Evolutionary conservation across 2,888 invertebrate species (phyloP), one percentile per base, ranked within the genome.

Genomic region (Theodoxus fluviatilis): DNA sequence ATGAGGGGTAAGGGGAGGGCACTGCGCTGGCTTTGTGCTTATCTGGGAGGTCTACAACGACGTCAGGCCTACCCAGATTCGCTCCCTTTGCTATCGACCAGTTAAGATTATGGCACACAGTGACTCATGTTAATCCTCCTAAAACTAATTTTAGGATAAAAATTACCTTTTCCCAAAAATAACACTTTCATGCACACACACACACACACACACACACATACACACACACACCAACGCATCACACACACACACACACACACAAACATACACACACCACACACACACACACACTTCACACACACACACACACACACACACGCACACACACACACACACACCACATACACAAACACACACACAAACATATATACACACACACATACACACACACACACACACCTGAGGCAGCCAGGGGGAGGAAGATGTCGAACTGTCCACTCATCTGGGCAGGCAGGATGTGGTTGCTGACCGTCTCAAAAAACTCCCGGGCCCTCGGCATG

Each of bases 361-460:
- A 43, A 43, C 43, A 43, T 7, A 7, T 15, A 7, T 43, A 15
- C 43, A 43, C 7, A 43, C 43, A 43, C 15, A 15, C 12, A 43
- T 43, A 15, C 18, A 15, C 43, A 43, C 9, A 67, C 28, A 1
- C 35, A 15, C 0, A 68, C 74, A 52, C 70, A 86, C 86, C 85
- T 71, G 80, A 81, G 7, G 84, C 80, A 55, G 81, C 84, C 3
- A 86, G 73, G 0, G 86, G 85, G 9, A 78, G 76, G 76, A 86
- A 86, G 33, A 86, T 72, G 74, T 86, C 85, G 71, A 85, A 75
- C 73, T 83, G 83, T 66, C 86, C 86, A 2, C 81, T 83, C 69
- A 82, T 74, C 12, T 77, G 74, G 25, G 77, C 63, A 9, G 84
- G 80, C 15, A 83, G 73, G 35, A 84, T 79, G 67, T 82, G 78